Conservation (phyloP, 2,888 invertebrate genomes). For the Gryllus longicercus region DNA sequence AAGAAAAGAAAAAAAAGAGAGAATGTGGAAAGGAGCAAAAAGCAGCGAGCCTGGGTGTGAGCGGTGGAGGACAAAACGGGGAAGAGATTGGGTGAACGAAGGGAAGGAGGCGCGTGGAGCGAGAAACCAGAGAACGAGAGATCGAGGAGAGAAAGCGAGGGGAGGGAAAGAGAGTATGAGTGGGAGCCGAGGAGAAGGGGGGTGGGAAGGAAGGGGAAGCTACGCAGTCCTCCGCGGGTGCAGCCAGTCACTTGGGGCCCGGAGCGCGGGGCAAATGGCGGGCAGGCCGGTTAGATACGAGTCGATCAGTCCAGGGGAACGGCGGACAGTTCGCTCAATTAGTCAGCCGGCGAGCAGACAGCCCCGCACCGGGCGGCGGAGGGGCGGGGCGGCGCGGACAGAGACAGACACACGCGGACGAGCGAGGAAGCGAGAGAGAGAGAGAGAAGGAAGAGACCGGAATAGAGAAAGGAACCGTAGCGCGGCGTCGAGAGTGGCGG, state of each 20-base stretch:
- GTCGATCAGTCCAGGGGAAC: not conserved
- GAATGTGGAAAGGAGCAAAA: not conserved
- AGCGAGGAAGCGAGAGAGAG: too few species aligned
- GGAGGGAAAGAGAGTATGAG: not conserved
- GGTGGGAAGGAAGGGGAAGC: not conserved
- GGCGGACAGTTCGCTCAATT: constrained; percentile 17
- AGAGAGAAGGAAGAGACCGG: too few species aligned
- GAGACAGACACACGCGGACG: not conserved
- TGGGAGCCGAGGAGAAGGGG: not conserved
- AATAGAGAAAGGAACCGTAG: too few species aligned
- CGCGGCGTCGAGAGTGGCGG: not conserved
- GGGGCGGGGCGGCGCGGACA: not conserved
- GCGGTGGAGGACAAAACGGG: not conserved
- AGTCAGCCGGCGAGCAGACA: constrained; percentile 17
- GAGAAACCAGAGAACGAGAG: not conserved
- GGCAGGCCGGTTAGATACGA: constrained; percentile 11
- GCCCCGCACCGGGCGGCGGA: not conserved
- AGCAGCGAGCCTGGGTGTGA: not conserved
- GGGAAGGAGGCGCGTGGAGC: not conserved
- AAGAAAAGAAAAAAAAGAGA: not conserved
- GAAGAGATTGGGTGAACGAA: not conserved
- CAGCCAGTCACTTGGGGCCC: not conserved
- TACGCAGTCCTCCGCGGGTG: not conserved
- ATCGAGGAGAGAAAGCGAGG: not conserved
- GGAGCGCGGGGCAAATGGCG: not conserved